Conservation (phyloP, 1,140 invertebrate genomes). For the Ceratitis capitata region DNA sequence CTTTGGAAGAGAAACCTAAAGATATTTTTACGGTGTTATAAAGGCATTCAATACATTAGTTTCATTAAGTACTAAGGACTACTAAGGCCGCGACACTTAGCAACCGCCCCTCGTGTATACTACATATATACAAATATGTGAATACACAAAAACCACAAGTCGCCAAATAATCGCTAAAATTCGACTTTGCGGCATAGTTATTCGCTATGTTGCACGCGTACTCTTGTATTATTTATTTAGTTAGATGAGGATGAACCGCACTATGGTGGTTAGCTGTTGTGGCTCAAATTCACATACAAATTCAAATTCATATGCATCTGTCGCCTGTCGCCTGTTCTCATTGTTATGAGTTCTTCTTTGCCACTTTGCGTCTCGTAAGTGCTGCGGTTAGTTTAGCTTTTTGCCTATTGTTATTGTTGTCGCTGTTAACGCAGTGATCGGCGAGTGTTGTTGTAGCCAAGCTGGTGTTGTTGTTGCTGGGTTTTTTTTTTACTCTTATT, state of each 20-base stretch:
- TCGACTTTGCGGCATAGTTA: not conserved
- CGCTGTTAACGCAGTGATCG: not conserved
- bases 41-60: too few species aligned
- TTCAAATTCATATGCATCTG: conserved; percentile 27
- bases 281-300: conserved; percentile 11
- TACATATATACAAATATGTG: not conserved
- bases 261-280: not conserved
- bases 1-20: too few species aligned
- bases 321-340: conserved; percentile 22
- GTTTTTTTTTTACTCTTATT: conserved; percentile 11
- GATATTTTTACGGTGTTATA: too few species aligned
- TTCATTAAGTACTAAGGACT: too few species aligned
- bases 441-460: not conserved
- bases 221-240: not conserved
- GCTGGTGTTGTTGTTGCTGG: not conserved
- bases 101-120: too few species aligned
- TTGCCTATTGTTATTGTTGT: not conserved
- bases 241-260: conserved; percentile 10
- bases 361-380: not conserved
- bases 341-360: not conserved
- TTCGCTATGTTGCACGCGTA: too few species aligned
- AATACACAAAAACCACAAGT: not conserved
- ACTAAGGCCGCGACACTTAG: too few species aligned
- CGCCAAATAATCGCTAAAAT: not conserved
- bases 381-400: conserved; percentile 3